phyloP scores from a whole-genome alignment of 1,140 invertebrate genomes.

The Calliphora vicina region DNA sequence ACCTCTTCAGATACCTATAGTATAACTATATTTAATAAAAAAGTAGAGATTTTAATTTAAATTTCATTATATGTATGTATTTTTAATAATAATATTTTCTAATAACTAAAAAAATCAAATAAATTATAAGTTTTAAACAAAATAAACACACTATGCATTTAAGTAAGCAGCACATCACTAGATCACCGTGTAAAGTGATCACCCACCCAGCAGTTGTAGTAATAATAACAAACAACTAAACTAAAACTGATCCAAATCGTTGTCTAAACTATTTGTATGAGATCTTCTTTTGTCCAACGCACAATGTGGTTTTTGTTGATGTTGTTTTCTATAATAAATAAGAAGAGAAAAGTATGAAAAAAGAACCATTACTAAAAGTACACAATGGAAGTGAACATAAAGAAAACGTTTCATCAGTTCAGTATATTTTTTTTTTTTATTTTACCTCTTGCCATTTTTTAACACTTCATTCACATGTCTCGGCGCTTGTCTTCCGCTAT shows the following conservation, averaged over 20 bases:
- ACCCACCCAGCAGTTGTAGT: no score
- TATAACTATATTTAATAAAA: no score
- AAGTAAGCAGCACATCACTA: no score
- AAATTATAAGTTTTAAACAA: no score
- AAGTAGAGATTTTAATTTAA: no score
- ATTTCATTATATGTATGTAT: no score
- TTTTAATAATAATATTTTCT: no score
- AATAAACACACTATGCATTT: no score
- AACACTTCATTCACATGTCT: neutral
- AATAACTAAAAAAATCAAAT: no score
- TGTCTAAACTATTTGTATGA: neutral
- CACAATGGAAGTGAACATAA: neutral
- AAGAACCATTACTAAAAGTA: neutral
- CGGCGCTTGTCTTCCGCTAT: neutral
- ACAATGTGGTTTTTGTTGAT: neutral
- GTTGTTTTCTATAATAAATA: neutral
- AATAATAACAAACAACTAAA: neutral
- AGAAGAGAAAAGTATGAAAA: neutral
- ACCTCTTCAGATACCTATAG: no score
- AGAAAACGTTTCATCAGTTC: neutral
- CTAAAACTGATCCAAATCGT: conserved; percentile 26
- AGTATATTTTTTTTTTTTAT: neutral
- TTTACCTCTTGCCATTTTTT: neutral
- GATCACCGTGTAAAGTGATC: no score
- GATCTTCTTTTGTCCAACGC: conserved; percentile 14